Base-by-base conservation (phyloP, 2,797 vertebrate species). In the Rhabdomys pumilio region DNA sequence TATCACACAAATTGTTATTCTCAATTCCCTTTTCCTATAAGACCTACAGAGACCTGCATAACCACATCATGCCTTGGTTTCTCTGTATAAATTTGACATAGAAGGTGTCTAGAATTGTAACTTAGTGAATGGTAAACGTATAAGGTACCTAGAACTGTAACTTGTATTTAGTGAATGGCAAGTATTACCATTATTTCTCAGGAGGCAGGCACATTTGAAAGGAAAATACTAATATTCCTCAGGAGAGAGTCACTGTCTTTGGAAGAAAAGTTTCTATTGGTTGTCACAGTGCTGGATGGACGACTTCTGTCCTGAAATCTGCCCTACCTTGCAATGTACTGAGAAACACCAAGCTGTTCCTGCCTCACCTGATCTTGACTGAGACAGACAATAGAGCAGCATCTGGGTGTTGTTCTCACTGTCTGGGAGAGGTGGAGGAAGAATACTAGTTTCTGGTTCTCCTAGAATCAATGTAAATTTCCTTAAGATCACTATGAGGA, bases 171-270 rank as follows among this genome's bases (percentile, higher is more conserved):
- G 50, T 57, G 26, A 57, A 24, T 92, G 12, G 12, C 80, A 38
- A 50, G 5, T 34, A 15, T 47, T 59, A 22, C 41, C 6, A 73
- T 69, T 67, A 38, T 79, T 89, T 86, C 13, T 19, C 80, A 65
- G 72, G 50, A 97, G 63, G 19, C 34, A 81, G 91, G 38, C 11
- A 53, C 9, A 76, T 14, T 61, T 91, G 47, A 72, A n/a, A 65
- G 53, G 93, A 80, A 90, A 31, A 19, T 53, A 63, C 14, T 93
- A 89, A 59, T 57, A 17, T 81, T 89, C 41, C 50, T 89, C 53
- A 82, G 41, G 14, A 73, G 59, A 80, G 81, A 17, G 6, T 90
- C 50, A 29, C 26, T 15, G 4, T 50, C 9, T 87, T 61, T 76
- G 44, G n/a, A 80, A 6, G n/a, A 65, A 89, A 96, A 22, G 15